phyloP scores from a whole-genome alignment of 2,888 invertebrate species.

The Pilophorus perplexus region DNA sequence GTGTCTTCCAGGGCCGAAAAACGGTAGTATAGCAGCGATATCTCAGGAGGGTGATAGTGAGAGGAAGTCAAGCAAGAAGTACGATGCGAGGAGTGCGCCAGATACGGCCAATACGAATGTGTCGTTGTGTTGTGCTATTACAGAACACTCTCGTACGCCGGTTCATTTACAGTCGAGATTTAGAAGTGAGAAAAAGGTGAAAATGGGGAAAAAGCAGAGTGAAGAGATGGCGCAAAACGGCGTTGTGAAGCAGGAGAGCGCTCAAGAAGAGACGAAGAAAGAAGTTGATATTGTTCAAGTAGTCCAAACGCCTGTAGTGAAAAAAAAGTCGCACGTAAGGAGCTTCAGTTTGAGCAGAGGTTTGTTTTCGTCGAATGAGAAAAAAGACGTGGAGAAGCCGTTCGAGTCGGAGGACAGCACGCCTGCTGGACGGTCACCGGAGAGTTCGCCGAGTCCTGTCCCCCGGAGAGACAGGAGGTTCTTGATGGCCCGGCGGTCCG shows the following conservation, averaged over 20 bases:
- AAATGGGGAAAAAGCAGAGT: conserved; percentile 41
- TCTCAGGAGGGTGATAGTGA: conserved; percentile 20
- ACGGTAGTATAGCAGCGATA: conserved; percentile 46
- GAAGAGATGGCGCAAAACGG: conserved; percentile 41
- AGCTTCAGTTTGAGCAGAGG: conserved; percentile 48
- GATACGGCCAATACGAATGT: conserved; percentile 47
- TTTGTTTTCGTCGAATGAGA: conserved; percentile 40
- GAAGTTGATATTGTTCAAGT: too few species aligned
- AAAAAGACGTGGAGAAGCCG: conserved; percentile 37
- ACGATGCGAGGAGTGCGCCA: conserved; percentile 24
- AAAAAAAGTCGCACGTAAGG: conserved; percentile 45
- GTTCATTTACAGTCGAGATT: conserved; percentile 51
- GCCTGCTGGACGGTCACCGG: conserved; percentile 44
- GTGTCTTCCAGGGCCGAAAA: conserved; percentile 52
- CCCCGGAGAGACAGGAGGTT: conserved; percentile 49
- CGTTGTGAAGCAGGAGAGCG: conserved; percentile 8
- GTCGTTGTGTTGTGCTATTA: conserved; percentile 54
- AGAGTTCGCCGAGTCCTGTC: conserved; percentile 46
- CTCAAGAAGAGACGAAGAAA: conserved; percentile 8
- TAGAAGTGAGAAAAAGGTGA: conserved; percentile 47
- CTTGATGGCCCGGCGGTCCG: conserved; percentile 52
- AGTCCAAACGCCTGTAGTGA: background rate
- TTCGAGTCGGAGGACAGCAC: conserved; percentile 28
- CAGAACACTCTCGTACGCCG: conserved; percentile 54
- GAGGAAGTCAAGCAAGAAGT: conserved; percentile 17